These are phyloP conservation scores for Drosophila leontia DNA, from an alignment of 1,140 invertebrate genomes.

Conservation along the genomic window DNA sequence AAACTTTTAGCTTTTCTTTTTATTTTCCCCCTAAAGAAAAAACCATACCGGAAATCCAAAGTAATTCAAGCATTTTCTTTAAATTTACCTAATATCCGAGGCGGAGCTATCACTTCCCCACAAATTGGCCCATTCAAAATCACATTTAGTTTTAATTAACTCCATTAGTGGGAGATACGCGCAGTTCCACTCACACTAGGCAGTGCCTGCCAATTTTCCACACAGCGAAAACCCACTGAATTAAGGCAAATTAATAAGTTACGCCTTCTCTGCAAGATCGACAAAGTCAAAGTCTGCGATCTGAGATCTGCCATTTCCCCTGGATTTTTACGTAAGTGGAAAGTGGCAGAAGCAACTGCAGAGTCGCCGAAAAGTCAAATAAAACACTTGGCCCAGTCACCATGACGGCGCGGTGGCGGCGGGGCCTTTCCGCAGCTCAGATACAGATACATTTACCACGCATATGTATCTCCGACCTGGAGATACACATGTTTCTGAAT, in stretches of 20 bases:
- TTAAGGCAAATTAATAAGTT: slow-evolving; percentile 79
- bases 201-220: slow-evolving; percentile 62
- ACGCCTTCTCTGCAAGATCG: slow-evolving; percentile 35
- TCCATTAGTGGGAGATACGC: slow-evolving; percentile 43
- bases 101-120: slow-evolving; percentile 24
- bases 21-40: not conserved
- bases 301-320: slow-evolving; percentile 56
- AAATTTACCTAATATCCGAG: slow-evolving; percentile 10
- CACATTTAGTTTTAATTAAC: slow-evolving; percentile 53
- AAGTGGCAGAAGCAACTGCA: slow-evolving; percentile 25
- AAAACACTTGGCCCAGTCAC: slow-evolving; percentile 42
- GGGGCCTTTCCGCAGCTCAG: slow-evolving; percentile 40
- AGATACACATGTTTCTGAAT: slow-evolving; percentile 34
- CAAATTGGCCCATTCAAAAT: slow-evolving; percentile 47
- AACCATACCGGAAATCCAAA: not conserved
- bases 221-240: slow-evolving; percentile 65
- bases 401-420: slow-evolving; percentile 36
- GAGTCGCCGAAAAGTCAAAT: slow-evolving; percentile 38
- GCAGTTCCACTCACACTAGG: slow-evolving; percentile 24
- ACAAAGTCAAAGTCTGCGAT: slow-evolving; percentile 19
- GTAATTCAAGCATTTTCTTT: not conserved
- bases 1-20: not conserved
- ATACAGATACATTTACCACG: slow-evolving; percentile 17
- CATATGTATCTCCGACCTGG: slow-evolving; percentile 17
- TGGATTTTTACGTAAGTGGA: slow-evolving; percentile 57